phyloP scores from a whole-genome alignment of 1,140 invertebrate species.

The Holotrichia oblita region DNA sequence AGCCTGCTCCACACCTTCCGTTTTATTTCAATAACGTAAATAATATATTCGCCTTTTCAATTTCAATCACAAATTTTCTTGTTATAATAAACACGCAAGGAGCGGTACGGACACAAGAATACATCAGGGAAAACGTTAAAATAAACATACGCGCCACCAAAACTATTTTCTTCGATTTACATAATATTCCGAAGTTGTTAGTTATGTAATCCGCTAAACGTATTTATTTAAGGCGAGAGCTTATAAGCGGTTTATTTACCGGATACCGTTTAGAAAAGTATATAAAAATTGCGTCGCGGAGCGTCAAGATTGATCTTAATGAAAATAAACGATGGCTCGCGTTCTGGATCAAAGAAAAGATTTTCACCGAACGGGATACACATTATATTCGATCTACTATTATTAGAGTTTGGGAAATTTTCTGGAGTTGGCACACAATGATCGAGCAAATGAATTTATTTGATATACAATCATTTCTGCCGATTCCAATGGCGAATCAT shows the following conservation, averaged over 20 bases:
- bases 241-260: not conserved
- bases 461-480: no score
- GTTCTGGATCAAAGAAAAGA: constrained; percentile 25
- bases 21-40: constrained; percentile 35
- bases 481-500: no score
- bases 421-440: no score
- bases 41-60: constrained; percentile 34
- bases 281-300: constrained; percentile 35
- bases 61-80: constrained; percentile 28
- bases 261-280: constrained; percentile 17
- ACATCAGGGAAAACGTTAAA: not conserved
- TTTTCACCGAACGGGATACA: not conserved
- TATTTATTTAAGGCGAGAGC: not conserved
- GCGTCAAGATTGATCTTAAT: constrained; percentile 23
- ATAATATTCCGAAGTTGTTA: constrained; percentile 22
- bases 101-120: not conserved
- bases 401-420: no score
- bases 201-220: constrained; percentile 14
- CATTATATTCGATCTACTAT: no score
- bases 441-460: no score
- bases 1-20: not conserved
- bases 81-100: constrained; percentile 25
- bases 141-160: constrained; percentile 22
- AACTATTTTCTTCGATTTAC: constrained; percentile 30
- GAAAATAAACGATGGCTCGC: constrained; percentile 13